Percentiles rank a stretch among this genome's conserved stretches.
Evolutionary conservation across 2,888 invertebrate genomes (phyloP).

Genomic region (Agonopterix subpropinquella): DNA sequence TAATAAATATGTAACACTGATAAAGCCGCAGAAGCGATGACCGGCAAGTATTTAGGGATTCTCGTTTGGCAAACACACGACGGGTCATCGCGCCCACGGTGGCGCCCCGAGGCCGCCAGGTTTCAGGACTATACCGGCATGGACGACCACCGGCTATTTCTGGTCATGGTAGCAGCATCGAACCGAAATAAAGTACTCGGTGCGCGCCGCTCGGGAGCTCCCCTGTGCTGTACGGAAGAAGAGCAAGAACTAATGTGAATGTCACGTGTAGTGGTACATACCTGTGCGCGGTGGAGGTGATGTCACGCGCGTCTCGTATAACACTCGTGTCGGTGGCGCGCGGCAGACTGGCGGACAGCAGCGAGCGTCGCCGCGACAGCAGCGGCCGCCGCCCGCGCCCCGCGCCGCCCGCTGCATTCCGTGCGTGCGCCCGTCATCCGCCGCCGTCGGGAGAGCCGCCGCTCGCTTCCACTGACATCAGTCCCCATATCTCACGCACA

Average conservation of each 20-base stretch:
- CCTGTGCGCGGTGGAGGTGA: conserved; percentile 46
- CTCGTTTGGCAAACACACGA: conserved; percentile 53
- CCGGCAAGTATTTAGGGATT: conserved; percentile 66
- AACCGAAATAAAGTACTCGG: conserved; percentile 17
- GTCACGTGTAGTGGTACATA: conserved; percentile 54
- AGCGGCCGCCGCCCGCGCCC: conserved; percentile 56
- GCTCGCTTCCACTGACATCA: conserved; percentile 49
- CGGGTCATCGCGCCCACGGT: conserved; percentile 45
- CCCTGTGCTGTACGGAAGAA: not conserved
- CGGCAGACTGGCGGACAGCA: conserved; percentile 61
- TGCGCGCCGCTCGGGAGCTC: conserved; percentile 6
- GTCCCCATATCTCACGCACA: conserved; percentile 50
- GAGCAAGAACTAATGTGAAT: conserved; percentile 13
- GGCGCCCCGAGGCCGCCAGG: conserved; percentile 30
- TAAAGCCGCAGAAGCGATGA: conserved; percentile 69
- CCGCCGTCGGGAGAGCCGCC: conserved; percentile 52
- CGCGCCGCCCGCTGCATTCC: conserved; percentile 56
- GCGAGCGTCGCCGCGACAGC: conserved; percentile 55
- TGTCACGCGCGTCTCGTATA: conserved; percentile 46
- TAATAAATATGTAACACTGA: conserved; percentile 75
- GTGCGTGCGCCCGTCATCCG: conserved; percentile 53
- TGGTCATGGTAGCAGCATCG: conserved; percentile 5
- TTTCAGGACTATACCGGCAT: conserved; percentile 30
- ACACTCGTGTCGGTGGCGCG: conserved; percentile 68
- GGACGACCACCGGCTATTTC: conserved; percentile 42